Percentiles rank a stretch among this genome's conserved stretches.
Evolutionary conservation across 2,888 invertebrate genomes (phyloP).

Genomic region (Trissonchulus sp.): DNA sequence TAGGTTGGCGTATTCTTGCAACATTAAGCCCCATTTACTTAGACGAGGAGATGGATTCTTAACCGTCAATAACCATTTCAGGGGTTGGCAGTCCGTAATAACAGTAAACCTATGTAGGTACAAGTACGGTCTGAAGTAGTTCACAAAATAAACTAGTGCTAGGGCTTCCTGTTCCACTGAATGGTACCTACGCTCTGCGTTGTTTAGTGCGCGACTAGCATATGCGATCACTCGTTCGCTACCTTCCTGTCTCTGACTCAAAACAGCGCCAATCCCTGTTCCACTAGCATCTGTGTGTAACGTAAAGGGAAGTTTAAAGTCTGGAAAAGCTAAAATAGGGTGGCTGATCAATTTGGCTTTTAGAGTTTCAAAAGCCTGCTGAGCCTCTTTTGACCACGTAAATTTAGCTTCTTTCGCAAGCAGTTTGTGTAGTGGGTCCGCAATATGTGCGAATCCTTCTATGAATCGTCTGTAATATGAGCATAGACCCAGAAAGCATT

Average conservation of each 20-base stretch:
- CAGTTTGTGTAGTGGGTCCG: neutral
- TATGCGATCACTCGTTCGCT: constrained; percentile 38
- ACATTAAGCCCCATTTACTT: constrained; percentile 55
- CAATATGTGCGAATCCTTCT: neutral
- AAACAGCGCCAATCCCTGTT: constrained; percentile 40
- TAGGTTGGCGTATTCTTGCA: constrained; percentile 50
- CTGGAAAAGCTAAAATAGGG: constrained; percentile 37
- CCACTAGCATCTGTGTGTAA: constrained; percentile 41
- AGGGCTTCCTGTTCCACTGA: constrained; percentile 40
- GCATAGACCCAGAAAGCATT: neutral
- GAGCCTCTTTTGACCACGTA: neutral
- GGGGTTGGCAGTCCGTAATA: constrained; percentile 32
- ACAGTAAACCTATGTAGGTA: constrained; percentile 22
- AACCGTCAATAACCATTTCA: constrained; percentile 40
- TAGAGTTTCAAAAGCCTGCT: constrained; percentile 33
- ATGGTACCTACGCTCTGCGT: constrained; percentile 38
- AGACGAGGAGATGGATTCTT: constrained; percentile 54
- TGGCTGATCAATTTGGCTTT: constrained; percentile 27
- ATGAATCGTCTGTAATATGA: neutral
- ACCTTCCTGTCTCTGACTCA: constrained; percentile 36
- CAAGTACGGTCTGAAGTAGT: constrained; percentile 31
- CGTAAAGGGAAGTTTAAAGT: constrained; percentile 35
- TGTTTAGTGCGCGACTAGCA: constrained; percentile 37
- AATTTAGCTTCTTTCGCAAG: neutral
- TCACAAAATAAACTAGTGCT: constrained; percentile 37